These are phyloP conservation scores for Scrobipalpa costella DNA, from an alignment of 2,888 invertebrate genomes.

Conservation along the genomic window DNA sequence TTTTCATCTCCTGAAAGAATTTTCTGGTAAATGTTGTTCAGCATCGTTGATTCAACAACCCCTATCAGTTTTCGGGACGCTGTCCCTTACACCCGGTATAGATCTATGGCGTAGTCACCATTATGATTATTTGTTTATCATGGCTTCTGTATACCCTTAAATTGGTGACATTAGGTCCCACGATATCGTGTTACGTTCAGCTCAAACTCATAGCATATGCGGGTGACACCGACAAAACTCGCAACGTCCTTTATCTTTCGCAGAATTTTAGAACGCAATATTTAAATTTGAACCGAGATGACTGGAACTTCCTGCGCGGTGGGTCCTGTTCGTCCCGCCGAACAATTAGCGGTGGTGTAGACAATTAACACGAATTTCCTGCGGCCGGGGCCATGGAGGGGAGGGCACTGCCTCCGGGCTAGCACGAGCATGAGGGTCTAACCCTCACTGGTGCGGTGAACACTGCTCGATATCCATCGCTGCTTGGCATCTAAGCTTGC, in stretches of 20 bases:
- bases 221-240: not conserved
- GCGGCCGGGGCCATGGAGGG: slow-evolving; percentile 55
- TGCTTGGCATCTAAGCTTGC: not conserved
- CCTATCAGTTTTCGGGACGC: too few relatives aligned
- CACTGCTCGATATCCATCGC: not conserved
- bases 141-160: not conserved
- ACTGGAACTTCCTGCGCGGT: slow-evolving; percentile 54
- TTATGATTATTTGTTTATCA: not conserved
- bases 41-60: too few relatives aligned
- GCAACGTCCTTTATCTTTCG: not conserved
- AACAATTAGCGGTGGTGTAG: slow-evolving; percentile 69
- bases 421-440: slow-evolving; percentile 16
- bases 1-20: too few relatives aligned
- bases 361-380: slow-evolving; percentile 79
- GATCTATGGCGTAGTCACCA: too few relatives aligned
- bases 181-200: not conserved
- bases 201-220: slow-evolving; percentile 3
- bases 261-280: slow-evolving; percentile 19
- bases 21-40: too few relatives aligned
- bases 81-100: too few relatives aligned
- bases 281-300: slow-evolving; percentile 22
- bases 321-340: slow-evolving; percentile 61
- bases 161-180: not conserved
- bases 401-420: slow-evolving; percentile 52
- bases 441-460: not conserved